A percentile compares a stretch with the other conserved stretches of the same genome.
Conservation (phyloP, 2,888 invertebrate genomes). For the Reticulitermes lucifugus region DNA sequence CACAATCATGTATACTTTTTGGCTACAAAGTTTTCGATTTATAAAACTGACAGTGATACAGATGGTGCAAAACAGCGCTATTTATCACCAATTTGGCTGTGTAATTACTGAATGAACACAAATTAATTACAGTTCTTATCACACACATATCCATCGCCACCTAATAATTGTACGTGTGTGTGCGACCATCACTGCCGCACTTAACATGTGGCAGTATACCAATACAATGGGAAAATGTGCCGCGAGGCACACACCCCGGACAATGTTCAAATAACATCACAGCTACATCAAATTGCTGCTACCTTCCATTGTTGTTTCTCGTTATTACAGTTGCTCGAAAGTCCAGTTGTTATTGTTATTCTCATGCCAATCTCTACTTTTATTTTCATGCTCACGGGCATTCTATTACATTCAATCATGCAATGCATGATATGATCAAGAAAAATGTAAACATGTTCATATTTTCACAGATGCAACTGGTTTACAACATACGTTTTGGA, state of each 20-base stretch:
- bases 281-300: background rate
- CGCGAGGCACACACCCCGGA: background rate
- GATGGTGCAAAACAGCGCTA: background rate
- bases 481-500: too few relatives aligned
- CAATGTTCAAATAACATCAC: constrained; percentile 20
- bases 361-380: constrained; percentile 9
- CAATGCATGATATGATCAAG: background rate
- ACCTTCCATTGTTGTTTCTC: constrained; percentile 2
- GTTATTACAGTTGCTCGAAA: constrained; percentile 8
- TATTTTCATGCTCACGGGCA: background rate
- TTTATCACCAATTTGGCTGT: background rate
- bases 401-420: background rate
- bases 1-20: background rate
- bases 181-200: background rate
- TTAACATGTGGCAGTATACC: background rate
- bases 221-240: background rate
- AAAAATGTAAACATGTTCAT: too few relatives aligned
- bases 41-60: background rate
- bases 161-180: constrained; percentile 6
- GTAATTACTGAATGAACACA: constrained; percentile 6
- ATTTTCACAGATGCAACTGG: too few relatives aligned
- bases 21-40: background rate
- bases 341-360: constrained; percentile 3
- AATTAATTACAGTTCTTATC: constrained; percentile 14
- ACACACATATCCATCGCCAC: background rate